A percentile compares a stretch with the other conserved stretches of the same genome.
Conservation (phyloP, 2,113 vertebrate species). For the Cryptotis parvus region DNA sequence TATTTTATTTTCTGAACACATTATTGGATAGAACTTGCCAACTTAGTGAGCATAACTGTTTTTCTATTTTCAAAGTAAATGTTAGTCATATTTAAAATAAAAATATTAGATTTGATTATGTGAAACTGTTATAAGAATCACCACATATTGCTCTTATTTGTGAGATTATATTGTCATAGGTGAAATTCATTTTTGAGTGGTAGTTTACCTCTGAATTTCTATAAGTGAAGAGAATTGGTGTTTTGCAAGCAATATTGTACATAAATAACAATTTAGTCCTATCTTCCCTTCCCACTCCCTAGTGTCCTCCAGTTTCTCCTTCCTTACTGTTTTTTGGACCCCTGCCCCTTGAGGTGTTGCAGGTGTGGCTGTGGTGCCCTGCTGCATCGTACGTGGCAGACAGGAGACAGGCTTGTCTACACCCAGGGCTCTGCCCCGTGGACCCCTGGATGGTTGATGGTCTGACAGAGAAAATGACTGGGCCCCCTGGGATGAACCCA, state of each 20-base stretch:
- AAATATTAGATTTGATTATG: not conserved
- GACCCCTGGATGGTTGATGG: no score
- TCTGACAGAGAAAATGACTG: no score
- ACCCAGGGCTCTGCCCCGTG: no score
- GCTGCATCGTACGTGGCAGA: no score
- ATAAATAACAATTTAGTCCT: not conserved
- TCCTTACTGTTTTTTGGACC: no score
- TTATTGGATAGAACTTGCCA: constrained; percentile 19
- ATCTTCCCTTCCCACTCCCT: not conserved
- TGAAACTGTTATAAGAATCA: not conserved
- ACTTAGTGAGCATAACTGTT: not conserved
- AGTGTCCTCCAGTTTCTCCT: not conserved
- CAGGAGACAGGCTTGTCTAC: no score
- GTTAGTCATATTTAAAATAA: constrained; percentile 28
- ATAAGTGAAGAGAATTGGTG: not conserved
- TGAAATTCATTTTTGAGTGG: not conserved
- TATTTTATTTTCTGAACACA: constrained; percentile 41
- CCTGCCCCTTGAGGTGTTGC: no score
- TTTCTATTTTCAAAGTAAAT: constrained; percentile 1
- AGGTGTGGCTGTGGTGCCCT: no score
- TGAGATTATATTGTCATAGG: not conserved
- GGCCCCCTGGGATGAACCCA: no score
- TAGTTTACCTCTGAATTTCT: not conserved
- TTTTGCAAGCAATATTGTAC: not conserved
- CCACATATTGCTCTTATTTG: no score